Evolutionary conservation across 2,888 invertebrate species (phyloP), one percentile per base, ranked within the genome.

Genomic region (Camponotus fellah): DNA sequence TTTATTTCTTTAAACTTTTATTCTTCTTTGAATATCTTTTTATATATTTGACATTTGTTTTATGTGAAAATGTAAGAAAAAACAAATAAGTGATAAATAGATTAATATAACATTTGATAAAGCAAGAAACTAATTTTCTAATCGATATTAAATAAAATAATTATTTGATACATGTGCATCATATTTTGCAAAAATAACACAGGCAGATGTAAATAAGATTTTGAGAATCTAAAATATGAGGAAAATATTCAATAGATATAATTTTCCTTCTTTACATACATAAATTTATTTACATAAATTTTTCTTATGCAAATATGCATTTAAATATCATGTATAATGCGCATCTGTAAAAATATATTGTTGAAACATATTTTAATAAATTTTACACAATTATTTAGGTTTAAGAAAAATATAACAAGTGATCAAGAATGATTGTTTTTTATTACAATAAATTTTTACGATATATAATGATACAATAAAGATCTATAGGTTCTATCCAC

Each of bases 401-500:
- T 65, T 17, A 6, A 49, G 9, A 53, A 34, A 32, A 10, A 37
- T 12, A 37, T 3, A 4, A 76, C 12, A 76, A 76, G 26, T 8
- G 26, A 40, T 56, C n/a, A 62, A 71, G 58, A 66, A 88, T 86
- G 85, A 88, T 87, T 88, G 79, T 91, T 91, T 91, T 94, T 94
- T 94, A 94, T 94, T 93, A 94, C 92, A 94, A 92, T 94, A 93
- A 91, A 91, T 93, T 91, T 90, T 93, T 94, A 93, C 91, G 92
- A 93, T 93, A 93, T 93, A 92, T 88, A 92, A 90, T 90, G 89
- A 92, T 94, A 93, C 89, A 92, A 93, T 93, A 93, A 92, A 93
- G 90, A 92, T 94, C 92, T 93, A 93, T 94, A 93, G 93, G 91
- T 89, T 94, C 91, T 93, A 92, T 92, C 93, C 93, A 93, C 93